phyloP scores from a whole-genome alignment of 2,797 vertebrate genomes.

The Scyliorhinus canicula region DNA sequence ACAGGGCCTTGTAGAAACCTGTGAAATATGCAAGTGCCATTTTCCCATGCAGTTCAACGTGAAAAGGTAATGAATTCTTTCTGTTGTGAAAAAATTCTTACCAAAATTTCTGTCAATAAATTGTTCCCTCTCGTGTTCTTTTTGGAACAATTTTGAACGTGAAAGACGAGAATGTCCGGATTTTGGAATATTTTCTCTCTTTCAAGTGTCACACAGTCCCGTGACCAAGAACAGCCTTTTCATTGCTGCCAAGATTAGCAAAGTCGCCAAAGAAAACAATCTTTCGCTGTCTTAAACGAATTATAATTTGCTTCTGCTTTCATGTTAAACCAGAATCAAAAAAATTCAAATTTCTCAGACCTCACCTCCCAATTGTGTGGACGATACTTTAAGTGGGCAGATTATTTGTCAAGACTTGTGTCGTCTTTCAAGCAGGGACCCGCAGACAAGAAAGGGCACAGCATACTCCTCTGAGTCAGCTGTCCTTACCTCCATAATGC shows the following conservation, averaged over 20 bases:
- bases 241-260: not conserved
- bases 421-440: not conserved
- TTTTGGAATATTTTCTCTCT: not conserved
- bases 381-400: not conserved
- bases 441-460: too few relatives aligned
- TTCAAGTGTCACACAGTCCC: not conserved
- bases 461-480: not conserved
- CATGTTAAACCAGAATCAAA: not conserved
- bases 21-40: conserved; percentile 22
- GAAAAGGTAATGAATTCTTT: not conserved
- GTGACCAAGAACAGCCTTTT: not conserved
- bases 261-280: too few relatives aligned
- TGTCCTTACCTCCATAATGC: not conserved
- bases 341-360: not conserved
- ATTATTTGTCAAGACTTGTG: not conserved
- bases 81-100: not conserved
- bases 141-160: not conserved
- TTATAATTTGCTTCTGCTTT: not conserved
- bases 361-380: not conserved
- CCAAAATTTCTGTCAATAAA: not conserved
- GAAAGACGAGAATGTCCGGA: not conserved
- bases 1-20: conserved; percentile 21
- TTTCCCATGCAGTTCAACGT: conserved; percentile 20
- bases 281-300: not conserved
- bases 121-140: not conserved